These are phyloP conservation scores for Chitala chitala DNA, from an alignment of 2,113 vertebrate species.

Conservation along the genomic window DNA sequence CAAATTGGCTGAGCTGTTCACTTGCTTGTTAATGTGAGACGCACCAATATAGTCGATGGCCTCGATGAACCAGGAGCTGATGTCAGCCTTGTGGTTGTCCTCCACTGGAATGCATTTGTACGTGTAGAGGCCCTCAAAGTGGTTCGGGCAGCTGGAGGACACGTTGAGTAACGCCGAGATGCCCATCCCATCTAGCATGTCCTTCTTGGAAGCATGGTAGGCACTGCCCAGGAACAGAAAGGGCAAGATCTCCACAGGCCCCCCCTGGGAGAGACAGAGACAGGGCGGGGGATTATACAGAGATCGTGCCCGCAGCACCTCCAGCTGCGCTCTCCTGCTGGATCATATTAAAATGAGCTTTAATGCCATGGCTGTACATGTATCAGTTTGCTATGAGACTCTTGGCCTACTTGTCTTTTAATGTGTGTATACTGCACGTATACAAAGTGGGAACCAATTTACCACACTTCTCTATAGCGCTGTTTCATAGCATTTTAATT, in stretches of 20 bases:
- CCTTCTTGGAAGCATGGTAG: conserved; percentile 90
- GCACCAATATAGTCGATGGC: conserved; percentile 97
- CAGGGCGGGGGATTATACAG: neutral
- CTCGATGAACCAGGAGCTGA: conserved; percentile 98
- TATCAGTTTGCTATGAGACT: no score
- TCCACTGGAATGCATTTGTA: conserved; percentile 97
- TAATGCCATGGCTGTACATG: no score
- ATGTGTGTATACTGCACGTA: no score
- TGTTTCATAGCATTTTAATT: no score
- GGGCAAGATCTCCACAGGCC: conserved; percentile 93
- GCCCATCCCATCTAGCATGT: conserved; percentile 83
- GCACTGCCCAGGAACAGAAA: conserved; percentile 96
- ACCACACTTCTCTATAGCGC: neutral
- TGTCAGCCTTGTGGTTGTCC: conserved; percentile 97
- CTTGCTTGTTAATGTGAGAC: no score
- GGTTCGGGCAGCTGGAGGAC: conserved; percentile 93
- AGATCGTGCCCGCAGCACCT: no score
- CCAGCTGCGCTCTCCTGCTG: no score
- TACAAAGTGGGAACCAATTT: no score
- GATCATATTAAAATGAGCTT: no score
- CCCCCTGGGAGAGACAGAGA: conserved; percentile 66
- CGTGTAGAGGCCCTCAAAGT: conserved; percentile 90
- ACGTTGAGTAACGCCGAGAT: conserved; percentile 95
- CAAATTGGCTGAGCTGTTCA: neutral
- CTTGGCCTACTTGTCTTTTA: no score